Evolutionary conservation across 2,797 vertebrate species (phyloP).

Genomic region (Coilia nasus): DNA sequence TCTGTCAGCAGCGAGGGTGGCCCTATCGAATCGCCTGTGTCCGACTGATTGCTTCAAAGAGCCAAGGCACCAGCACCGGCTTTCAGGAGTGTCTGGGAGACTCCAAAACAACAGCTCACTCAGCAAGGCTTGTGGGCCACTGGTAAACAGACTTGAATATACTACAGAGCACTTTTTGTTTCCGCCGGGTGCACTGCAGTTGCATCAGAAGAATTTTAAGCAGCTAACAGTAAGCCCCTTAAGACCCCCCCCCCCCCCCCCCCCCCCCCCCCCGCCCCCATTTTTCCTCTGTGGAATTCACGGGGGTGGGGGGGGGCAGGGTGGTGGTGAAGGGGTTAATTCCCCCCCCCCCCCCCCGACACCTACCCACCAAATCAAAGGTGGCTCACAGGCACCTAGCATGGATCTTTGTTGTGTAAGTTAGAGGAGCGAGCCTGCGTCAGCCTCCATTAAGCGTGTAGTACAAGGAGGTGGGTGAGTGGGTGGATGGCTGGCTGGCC

Average conservation of each 20-base stretch:
- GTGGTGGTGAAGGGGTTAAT: not conserved
- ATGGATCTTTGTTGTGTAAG: conserved; percentile 55
- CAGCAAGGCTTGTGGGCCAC: conserved; percentile 15
- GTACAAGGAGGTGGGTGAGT: not conserved
- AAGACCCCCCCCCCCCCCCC: conserved; percentile 60
- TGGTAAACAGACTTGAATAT: conserved; percentile 50
- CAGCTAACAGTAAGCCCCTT: conserved; percentile 79
- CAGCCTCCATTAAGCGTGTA: conserved; percentile 28
- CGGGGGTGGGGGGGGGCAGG: conserved; percentile 19
- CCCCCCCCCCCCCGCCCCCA: too few relatives aligned
- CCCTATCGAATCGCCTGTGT: not conserved
- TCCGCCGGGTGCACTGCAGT: conserved; percentile 66
- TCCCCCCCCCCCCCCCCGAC: conserved; percentile 8
- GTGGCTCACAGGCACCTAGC: conserved; percentile 55
- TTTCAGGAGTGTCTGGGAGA: not conserved
- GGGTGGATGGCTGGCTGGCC: not conserved
- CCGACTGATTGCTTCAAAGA: not conserved
- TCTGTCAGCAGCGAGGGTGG: not conserved
- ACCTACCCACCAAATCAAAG: conserved; percentile 60
- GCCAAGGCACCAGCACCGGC: not conserved
- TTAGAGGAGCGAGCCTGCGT: conserved; percentile 51
- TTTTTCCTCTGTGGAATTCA: conserved; percentile 49
- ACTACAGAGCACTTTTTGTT: conserved; percentile 51
- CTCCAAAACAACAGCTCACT: conserved; percentile 34
- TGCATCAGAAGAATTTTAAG: conserved; percentile 83